Evolutionary conservation across 1,140 invertebrate genomes (phyloP), one percentile per base, ranked within the genome.

Genomic region (Micrasema longulum): DNA sequence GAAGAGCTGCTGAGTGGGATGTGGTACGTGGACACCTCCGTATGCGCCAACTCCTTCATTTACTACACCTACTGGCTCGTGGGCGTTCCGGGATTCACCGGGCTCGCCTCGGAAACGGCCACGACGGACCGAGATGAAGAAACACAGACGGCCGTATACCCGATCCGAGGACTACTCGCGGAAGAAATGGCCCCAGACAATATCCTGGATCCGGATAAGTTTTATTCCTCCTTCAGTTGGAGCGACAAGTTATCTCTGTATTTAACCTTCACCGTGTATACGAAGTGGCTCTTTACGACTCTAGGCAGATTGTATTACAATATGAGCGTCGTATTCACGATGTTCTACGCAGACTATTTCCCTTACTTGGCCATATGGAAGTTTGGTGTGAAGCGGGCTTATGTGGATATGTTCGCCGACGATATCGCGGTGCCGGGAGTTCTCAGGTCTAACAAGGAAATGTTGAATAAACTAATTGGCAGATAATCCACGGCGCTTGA

Each of bases 1-100:
- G 71, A 78, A 0, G 79, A 80, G 0, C 79, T 87, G 74, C 66
- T 88, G 2, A 78, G 85, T 14, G 84, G 83, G 2, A 72, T 86
- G 76, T 84, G 82, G 81, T 78, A 69, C 31, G 70, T 83, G n/a
- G 83, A 83, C 74, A 82, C 84, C 0, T 78, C 79, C 0, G 50
- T 83, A 5, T 71, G 81, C 10, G 50, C 77, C 0, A 78, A 81
- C 0, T 78, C 77, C 11, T 75, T 78, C 31, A 26, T 85, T 9
- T 85, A 81, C 69, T 78, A 66, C 70, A 78, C 78, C 1, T 77
- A 77, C 22, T 70, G 80, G 43, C 50, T 84, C 20, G 75, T 78
- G 2, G 77, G 80, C 9, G 80, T 85, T 0, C 81, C 82, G 2
- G 84, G 82, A 0, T 85, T 82, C 55, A 70, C 81, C 7, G 36